Conservation (phyloP, 2,797 vertebrate genomes). For the Corythornis leucogaster region DNA sequence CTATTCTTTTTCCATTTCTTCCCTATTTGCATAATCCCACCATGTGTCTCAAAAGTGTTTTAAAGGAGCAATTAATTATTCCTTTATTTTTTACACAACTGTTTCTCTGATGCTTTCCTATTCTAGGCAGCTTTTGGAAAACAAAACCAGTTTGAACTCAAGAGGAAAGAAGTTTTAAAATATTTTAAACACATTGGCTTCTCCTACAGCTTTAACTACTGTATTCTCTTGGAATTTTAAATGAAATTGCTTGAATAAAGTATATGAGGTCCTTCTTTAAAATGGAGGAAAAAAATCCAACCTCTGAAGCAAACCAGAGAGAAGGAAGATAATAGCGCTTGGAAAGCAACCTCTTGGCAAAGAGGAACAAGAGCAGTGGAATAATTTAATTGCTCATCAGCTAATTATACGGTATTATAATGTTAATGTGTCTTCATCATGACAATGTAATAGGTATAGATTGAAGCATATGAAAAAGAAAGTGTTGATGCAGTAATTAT, state of each 20-base stretch:
- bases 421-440: constrained; percentile 92
- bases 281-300: constrained; percentile 37
- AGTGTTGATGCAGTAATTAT: constrained; percentile 85
- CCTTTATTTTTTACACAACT: constrained; percentile 7
- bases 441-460: constrained; percentile 89
- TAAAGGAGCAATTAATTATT: not conserved
- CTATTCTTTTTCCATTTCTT: not conserved
- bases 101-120: not conserved
- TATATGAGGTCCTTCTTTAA: constrained; percentile 26
- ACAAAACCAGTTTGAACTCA: constrained; percentile 6
- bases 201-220: constrained; percentile 25
- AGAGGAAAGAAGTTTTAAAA: constrained; percentile 56
- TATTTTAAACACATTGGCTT: constrained; percentile 40
- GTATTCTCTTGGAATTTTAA: constrained; percentile 65
- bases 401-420: constrained; percentile 93
- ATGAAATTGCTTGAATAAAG: constrained; percentile 71
- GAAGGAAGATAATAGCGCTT: constrained; percentile 80
- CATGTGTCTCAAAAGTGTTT: not conserved
- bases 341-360: constrained; percentile 85
- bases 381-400: constrained; percentile 95
- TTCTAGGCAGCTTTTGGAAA: constrained; percentile 2
- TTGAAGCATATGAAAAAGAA: constrained; percentile 85
- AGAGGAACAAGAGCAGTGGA: constrained; percentile 87
- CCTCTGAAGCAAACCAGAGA: constrained; percentile 75
- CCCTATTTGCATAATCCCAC: not conserved